Percentiles rank a stretch among this genome's conserved stretches.
These are phyloP conservation scores for Drosophila hamatofila DNA, from an alignment of 2,888 invertebrate species.

Conservation along the genomic window DNA sequence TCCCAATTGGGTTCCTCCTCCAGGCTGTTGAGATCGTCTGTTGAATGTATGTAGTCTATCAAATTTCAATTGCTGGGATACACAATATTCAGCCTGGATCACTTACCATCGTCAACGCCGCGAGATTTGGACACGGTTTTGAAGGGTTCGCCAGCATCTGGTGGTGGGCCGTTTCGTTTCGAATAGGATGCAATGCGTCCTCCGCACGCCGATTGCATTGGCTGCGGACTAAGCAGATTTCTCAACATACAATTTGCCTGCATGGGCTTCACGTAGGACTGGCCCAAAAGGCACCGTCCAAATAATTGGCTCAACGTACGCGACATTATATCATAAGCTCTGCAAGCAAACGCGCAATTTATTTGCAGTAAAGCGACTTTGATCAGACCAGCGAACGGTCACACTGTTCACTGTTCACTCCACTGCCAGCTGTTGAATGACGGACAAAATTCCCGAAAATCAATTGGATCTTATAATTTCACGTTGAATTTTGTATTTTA, in stretches of 20 bases:
- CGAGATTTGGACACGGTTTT: slow-evolving; percentile 61
- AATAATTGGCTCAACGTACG: slow-evolving; percentile 64
- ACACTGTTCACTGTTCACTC: slow-evolving; percentile 24
- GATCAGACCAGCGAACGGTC: slow-evolving; percentile 14
- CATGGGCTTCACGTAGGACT: slow-evolving; percentile 19
- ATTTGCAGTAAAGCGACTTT: slow-evolving; percentile 18
- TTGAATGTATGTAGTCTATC: background rate
- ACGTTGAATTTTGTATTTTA: slow-evolving; percentile 50
- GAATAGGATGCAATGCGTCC: slow-evolving; percentile 51
- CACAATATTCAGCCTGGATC: background rate
- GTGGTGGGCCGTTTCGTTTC: slow-evolving; percentile 60
- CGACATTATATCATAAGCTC: slow-evolving; percentile 74
- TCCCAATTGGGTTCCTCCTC: slow-evolving; percentile 88
- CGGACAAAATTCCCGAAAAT: slow-evolving; percentile 20
- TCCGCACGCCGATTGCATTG: slow-evolving; percentile 12
- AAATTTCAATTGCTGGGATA: background rate
- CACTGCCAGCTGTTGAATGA: slow-evolving; percentile 25
- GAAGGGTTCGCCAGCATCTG: slow-evolving; percentile 52
- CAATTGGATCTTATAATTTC: slow-evolving; percentile 30
- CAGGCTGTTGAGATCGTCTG: slow-evolving; percentile 78
- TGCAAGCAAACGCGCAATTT: slow-evolving; percentile 48
- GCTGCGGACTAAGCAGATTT: slow-evolving; percentile 15
- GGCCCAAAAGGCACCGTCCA: slow-evolving; percentile 37
- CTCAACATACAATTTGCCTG: slow-evolving; percentile 7
- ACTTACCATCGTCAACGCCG: slow-evolving; percentile 48